A percentile compares a stretch with the other conserved stretches of the same genome.
phyloP scores from a whole-genome alignment of 2,888 invertebrate genomes.

The Serripes groenlandicus region DNA sequence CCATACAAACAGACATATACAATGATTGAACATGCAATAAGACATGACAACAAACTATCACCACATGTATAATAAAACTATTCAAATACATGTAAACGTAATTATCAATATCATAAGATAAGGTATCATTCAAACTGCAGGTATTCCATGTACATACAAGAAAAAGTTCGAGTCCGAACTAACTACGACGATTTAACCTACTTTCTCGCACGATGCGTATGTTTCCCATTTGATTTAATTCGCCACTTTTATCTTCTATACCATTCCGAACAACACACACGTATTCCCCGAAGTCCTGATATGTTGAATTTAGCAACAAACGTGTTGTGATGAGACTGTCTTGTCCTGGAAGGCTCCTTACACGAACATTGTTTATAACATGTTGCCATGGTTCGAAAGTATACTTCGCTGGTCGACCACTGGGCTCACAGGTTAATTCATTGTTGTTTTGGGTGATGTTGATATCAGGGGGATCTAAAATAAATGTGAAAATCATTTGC shows the following conservation, averaged over 20 bases:
- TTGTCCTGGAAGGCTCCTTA: background rate
- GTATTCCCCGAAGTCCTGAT: constrained; percentile 6
- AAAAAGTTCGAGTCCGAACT: too few species aligned
- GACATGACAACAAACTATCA: too few species aligned
- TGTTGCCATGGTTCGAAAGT: background rate
- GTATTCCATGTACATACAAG: too few species aligned
- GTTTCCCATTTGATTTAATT: background rate
- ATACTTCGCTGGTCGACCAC: background rate
- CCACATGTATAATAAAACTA: too few species aligned
- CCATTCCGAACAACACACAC: constrained; percentile 2
- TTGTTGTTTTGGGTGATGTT: background rate
- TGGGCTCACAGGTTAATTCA: background rate
- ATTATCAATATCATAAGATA: too few species aligned
- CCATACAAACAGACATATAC: too few species aligned
- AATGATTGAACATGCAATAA: too few species aligned
- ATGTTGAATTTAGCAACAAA: background rate
- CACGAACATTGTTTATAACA: background rate
- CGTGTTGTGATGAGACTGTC: background rate
- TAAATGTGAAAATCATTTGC: too few species aligned
- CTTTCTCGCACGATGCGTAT: too few species aligned
- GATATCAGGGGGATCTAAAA: constrained; percentile 19
- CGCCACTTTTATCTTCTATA: background rate
- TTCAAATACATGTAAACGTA: too few species aligned
- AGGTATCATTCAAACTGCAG: too few species aligned
- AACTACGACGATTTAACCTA: too few species aligned